Evolutionary conservation across 2,113 vertebrate species (phyloP).

Genomic region (Daphoenositta chrysoptera): DNA sequence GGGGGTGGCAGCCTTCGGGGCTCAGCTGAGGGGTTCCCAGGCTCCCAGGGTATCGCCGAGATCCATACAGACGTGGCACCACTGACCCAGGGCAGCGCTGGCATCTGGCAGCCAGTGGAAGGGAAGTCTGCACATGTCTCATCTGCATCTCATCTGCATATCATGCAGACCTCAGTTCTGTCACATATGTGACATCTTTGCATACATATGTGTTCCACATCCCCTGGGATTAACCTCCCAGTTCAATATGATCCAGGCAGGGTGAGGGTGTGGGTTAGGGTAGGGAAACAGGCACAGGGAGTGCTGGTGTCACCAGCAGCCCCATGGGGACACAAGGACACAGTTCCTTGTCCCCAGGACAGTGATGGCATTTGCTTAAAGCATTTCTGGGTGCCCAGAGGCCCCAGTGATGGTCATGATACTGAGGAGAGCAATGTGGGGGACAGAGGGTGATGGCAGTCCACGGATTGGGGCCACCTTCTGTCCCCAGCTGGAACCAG

Average conservation of each 20-base stretch:
- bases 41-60: background rate
- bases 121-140: background rate
- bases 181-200: background rate
- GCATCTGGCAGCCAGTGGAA: background rate
- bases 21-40: background rate
- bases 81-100: background rate
- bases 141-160: background rate
- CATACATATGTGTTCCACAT: accelerated
- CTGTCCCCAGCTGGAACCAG: background rate
- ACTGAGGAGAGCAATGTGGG: background rate
- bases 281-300: background rate
- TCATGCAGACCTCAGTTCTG: accelerated
- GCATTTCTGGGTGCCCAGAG: background rate
- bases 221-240: accelerated
- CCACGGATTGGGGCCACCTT: background rate
- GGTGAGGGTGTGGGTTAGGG: background rate
- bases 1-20: background rate
- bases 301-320: background rate
- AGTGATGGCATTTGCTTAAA: background rate
- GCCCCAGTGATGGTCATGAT: background rate
- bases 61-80: background rate
- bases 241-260: background rate
- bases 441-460: too few relatives aligned
- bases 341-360: background rate
- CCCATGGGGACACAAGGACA: background rate